Evolutionary conservation across 2,888 invertebrate genomes (phyloP), one percentile per base, ranked within the genome.

Genomic region (Apamea epomidion): DNA sequence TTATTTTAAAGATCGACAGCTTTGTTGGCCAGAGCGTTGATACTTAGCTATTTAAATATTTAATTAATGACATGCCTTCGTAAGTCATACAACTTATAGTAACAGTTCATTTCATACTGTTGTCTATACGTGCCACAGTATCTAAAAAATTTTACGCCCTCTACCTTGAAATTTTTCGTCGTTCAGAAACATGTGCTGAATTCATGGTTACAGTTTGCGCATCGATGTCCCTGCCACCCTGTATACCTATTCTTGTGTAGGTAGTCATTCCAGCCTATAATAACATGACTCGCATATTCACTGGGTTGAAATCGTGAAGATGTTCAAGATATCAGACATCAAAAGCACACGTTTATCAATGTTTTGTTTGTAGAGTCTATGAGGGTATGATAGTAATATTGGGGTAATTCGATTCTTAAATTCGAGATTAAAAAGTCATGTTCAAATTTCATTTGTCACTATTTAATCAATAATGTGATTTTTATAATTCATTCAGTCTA

Each of bases 401-500:
- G 21, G 60, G 60, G 12, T 37, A 18, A 7, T 21, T 10, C 16
- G 72, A 69, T 48, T 29, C 18, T 18, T 58, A n/a, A 5, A 48
- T 42, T 32, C 7, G 0, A 68, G 6, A 82, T 29, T 45, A 62
- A 81, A 82, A 81, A 86, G 25, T 25, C 65, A 29, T 60, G 18
- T 70, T 81, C 32, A 70, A 45, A 74, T 71, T 82, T 86, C 5
- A 72, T 80, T 79, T 64, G 54, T 74, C 86, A 65, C 73, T 70
- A 82, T 86, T 83, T 83, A 74, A 70, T 74, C 74, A 81, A 65
- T 84, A 64, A 69, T 62, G 64, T 86, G 64, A 60, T 84, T 45
- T 75, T 78, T 16, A 73, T 70, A 87, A 78, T 87, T 71, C 67
- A 84, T 84, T 84, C 87, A 72, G 67, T 84, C 84, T 78, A 77